phyloP scores from a whole-genome alignment of 2,888 invertebrate species.

The Chirona hameri region DNA sequence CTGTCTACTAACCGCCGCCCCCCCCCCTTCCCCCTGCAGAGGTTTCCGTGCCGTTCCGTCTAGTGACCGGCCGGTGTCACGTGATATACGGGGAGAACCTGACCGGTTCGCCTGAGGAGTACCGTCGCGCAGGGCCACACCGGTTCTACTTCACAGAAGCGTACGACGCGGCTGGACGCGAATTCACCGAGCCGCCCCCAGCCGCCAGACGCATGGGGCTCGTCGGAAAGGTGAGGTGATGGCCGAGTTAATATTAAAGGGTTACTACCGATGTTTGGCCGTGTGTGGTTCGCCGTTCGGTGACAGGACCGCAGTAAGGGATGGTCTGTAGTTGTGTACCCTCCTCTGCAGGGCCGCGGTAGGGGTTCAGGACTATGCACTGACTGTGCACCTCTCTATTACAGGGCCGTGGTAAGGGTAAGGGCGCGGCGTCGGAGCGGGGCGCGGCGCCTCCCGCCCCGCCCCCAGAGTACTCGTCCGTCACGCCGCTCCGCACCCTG shows the following conservation, averaged over 20 bases:
- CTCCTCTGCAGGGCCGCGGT: too few relatives aligned
- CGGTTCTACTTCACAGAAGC: conserved; percentile 70
- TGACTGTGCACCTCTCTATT: not conserved
- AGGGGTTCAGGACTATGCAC: too few relatives aligned
- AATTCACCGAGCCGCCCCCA: conserved; percentile 60
- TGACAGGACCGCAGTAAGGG: too few relatives aligned
- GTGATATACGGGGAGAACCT: conserved; percentile 63
- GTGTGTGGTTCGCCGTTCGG: too few relatives aligned
- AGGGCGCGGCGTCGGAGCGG: conserved; percentile 59
- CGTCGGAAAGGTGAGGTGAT: conserved; percentile 51
- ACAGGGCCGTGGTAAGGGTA: conserved; percentile 61
- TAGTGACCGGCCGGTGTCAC: conserved; percentile 66
- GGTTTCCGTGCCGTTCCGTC: conserved; percentile 55
- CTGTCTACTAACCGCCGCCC: too few relatives aligned
- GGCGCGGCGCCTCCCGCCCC: not conserved
- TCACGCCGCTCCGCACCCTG: conserved; percentile 60
- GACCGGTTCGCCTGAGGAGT: conserved; percentile 53
- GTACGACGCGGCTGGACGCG: conserved; percentile 57
- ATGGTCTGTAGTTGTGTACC: too few relatives aligned
- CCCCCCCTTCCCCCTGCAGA: too few relatives aligned
- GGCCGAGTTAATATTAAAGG: too few relatives aligned
- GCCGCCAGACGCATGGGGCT: conserved; percentile 58
- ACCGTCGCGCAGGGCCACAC: conserved; percentile 61
- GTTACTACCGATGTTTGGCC: too few relatives aligned
- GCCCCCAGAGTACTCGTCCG: conserved; percentile 37